These are phyloP conservation scores for Epiblema foenella DNA, from an alignment of 2,888 invertebrate species.

Conservation along the genomic window DNA sequence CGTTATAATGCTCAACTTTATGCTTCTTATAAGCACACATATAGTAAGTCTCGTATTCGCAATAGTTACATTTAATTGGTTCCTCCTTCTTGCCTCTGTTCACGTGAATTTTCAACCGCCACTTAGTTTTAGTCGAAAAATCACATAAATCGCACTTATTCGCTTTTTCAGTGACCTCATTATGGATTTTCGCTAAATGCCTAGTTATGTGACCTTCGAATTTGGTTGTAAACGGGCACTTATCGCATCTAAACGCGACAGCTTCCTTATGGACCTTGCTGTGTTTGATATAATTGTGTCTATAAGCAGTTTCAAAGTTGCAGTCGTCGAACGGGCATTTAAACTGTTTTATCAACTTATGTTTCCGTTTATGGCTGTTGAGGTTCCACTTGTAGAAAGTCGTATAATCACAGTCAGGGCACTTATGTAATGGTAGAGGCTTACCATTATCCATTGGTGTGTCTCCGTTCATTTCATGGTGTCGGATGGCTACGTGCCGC, in stretches of 20 bases:
- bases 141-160: constrained; percentile 65
- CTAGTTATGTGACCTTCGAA: constrained; percentile 68
- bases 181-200: constrained; percentile 69
- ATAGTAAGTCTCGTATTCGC: constrained; percentile 62
- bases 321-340: constrained; percentile 54
- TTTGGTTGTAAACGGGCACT: constrained; percentile 65
- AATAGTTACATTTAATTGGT: constrained; percentile 58
- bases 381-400: constrained; percentile 53
- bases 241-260: constrained; percentile 59
- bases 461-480: constrained; percentile 50
- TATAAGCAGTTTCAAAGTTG: constrained; percentile 55
- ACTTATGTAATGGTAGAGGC: constrained; percentile 47
- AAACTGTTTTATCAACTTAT: constrained; percentile 55
- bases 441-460: constrained; percentile 38
- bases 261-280: constrained; percentile 53
- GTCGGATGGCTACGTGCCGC: constrained; percentile 61
- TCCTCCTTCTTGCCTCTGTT: constrained; percentile 58
- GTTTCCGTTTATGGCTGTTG: constrained; percentile 60
- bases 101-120: constrained; percentile 67
- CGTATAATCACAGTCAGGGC: constrained; percentile 55
- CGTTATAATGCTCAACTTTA: constrained; percentile 53
- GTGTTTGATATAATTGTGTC: constrained; percentile 59
- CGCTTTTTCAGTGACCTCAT: constrained; percentile 62
- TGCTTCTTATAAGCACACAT: constrained; percentile 67
- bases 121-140: constrained; percentile 63